Evolutionary conservation across 2,113 vertebrate species (phyloP), one percentile per base, ranked within the genome.

Genomic region (Ochotona curzoniae): DNA sequence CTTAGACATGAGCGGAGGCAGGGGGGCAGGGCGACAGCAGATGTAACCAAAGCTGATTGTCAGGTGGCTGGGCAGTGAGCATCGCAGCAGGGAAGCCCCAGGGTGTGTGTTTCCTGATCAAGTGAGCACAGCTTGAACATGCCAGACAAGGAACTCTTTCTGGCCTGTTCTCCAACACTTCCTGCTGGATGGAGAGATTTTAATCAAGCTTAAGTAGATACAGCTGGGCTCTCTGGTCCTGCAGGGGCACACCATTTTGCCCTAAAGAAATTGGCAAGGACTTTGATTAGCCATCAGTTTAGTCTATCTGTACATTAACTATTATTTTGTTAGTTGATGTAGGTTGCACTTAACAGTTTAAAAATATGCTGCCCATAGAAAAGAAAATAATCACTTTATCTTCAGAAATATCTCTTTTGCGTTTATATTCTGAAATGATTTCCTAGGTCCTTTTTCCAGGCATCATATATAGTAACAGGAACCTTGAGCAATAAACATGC

Each of bases 121-220:
- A 90, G 88, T 63, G 75, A 66, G 61, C 63, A 73, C 30, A 79
- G 14, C 54, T 82, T 76, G 79, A 83, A 69, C 81, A 92, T 30
- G 32, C 78, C 2, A 70, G 67, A 61, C 44, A 84, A 81, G 69
- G 67, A 73, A 38, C 28, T 21, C 20, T 69, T 75, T 32, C 69
- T 83, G 38, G 78, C 70, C 64, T 49, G 23, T 23, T 21, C 30
- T 86, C 51, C n/a, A 82, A 78, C 57, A 91, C 8, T 90, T 81
- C 57, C 51, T 51, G 3, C 20, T 70, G 47, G 38, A 54, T 81
- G 73, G 57, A n/a, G 75, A 84, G 51, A 71, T 32, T 90, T 91
- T 85, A 95, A 89, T 90, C 74, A 89, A 69, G 38, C 30, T 76
- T 38, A 91, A 92, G 71, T 14, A 92, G 67, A 92, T 54, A 81